Conservation (phyloP, 2,888 invertebrate species). For the Hypercompe scribonia region DNA sequence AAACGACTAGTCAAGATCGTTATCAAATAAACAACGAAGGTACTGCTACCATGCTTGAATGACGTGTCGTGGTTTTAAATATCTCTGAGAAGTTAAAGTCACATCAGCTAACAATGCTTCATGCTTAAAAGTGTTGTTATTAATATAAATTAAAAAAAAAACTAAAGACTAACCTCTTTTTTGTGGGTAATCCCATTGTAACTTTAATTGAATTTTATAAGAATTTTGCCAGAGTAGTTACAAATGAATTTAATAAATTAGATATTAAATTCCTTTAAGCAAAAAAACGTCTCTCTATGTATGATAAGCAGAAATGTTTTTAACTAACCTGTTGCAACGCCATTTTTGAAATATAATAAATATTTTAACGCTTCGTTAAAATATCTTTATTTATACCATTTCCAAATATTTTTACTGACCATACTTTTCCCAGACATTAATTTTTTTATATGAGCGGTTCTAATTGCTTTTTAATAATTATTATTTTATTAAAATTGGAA, state of each 20-base stretch:
- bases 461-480: too few relatives aligned
- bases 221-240: neutral
- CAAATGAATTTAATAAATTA: neutral
- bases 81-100: slow-evolving; percentile 44
- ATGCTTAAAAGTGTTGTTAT: neutral
- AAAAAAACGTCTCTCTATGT: too few relatives aligned
- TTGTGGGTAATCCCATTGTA: neutral
- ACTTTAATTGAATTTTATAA: neutral
- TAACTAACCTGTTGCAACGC: too few relatives aligned
- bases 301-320: too few relatives aligned
- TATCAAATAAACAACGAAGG: slow-evolving; percentile 74
- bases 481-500: too few relatives aligned
- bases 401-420: too few relatives aligned
- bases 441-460: too few relatives aligned
- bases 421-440: too few relatives aligned
- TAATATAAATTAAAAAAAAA: neutral
- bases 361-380: too few relatives aligned
- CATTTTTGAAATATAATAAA: too few relatives aligned
- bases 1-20: slow-evolving; percentile 66
- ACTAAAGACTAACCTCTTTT: neutral
- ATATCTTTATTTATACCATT: too few relatives aligned
- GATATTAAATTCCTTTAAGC: too few relatives aligned
- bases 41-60: slow-evolving; percentile 45
- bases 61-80: slow-evolving; percentile 54
- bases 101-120: neutral